A percentile compares a stretch with the other conserved stretches of the same genome.
Conservation (phyloP, 2,113 vertebrate species). For the Crocuta crocuta region DNA sequence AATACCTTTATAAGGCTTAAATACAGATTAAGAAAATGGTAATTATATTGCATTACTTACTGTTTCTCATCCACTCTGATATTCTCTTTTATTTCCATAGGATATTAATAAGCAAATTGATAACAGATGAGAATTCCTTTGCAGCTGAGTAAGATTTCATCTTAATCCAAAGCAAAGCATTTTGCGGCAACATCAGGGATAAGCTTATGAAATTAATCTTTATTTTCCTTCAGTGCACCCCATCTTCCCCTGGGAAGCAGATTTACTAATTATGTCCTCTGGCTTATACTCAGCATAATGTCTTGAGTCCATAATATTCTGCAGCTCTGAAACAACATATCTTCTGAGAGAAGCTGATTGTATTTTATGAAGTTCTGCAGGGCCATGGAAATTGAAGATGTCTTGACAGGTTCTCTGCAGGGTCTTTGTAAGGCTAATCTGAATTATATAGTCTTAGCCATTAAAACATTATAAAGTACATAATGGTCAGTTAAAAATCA, state of each 20-base stretch:
- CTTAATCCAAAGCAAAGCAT: conserved; percentile 41
- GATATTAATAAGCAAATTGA: conserved; percentile 42
- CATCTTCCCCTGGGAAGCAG: background rate
- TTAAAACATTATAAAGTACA: background rate
- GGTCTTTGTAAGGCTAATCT: background rate
- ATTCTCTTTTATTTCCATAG: background rate
- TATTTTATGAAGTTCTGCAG: conserved; percentile 35
- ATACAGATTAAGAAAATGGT: background rate
- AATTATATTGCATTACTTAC: background rate
- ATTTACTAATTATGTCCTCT: conserved; percentile 57
- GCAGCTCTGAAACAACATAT: background rate
- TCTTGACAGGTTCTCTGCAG: background rate
- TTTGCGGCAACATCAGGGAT: background rate
- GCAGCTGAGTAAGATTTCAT: conserved; percentile 40
- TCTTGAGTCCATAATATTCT: conserved; percentile 30
- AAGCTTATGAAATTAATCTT: conserved; percentile 50
- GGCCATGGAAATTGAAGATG: background rate
- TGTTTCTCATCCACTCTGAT: background rate
- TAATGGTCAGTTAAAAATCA: conserved; percentile 36
- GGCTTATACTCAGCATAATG: conserved; percentile 5
- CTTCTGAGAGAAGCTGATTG: conserved; percentile 30
- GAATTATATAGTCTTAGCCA: conserved; percentile 17
- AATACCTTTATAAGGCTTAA: background rate
- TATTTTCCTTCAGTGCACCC: background rate
- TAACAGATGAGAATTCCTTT: background rate